Conservation (phyloP, 2,113 vertebrate species). For the Ivindomyrus marchei region DNA sequence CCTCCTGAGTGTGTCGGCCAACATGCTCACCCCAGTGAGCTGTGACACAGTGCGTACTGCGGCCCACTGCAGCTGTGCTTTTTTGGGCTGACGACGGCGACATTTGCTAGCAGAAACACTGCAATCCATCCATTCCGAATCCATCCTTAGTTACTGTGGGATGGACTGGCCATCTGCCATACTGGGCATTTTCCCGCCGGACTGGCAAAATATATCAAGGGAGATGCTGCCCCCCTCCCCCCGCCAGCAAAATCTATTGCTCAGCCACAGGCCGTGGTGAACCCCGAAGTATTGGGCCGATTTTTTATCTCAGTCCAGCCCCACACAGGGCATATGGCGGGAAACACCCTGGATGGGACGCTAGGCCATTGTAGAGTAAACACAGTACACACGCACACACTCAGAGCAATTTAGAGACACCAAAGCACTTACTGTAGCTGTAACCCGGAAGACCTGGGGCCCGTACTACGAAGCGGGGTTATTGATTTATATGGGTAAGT, state of each 20-base stretch:
- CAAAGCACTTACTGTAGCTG: not conserved
- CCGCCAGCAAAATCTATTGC: not conserved
- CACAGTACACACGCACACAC: not conserved
- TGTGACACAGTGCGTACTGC: constrained; percentile 72
- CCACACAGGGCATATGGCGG: not conserved
- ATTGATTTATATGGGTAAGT: too few relatives aligned
- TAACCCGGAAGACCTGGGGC: too few relatives aligned
- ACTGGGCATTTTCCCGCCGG: not conserved
- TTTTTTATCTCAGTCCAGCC: not conserved
- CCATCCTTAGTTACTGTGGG: not conserved
- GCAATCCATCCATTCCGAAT: not conserved
- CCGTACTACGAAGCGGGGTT: too few relatives aligned
- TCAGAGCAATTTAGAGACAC: not conserved
- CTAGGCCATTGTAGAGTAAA: not conserved
- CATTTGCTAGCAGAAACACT: not conserved
- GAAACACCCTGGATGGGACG: not conserved
- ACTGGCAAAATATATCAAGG: not conserved
- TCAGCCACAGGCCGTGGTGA: not conserved
- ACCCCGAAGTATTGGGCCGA: not conserved
- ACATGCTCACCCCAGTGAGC: constrained; percentile 73
- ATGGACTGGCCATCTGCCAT: not conserved
- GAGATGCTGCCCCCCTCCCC: not conserved
- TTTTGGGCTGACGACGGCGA: not conserved
- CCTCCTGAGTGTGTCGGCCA: constrained; percentile 61
- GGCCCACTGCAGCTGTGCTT: not conserved